Base-by-base conservation (phyloP, 2,888 invertebrate species). In the Coecobrya sp. region DNA sequence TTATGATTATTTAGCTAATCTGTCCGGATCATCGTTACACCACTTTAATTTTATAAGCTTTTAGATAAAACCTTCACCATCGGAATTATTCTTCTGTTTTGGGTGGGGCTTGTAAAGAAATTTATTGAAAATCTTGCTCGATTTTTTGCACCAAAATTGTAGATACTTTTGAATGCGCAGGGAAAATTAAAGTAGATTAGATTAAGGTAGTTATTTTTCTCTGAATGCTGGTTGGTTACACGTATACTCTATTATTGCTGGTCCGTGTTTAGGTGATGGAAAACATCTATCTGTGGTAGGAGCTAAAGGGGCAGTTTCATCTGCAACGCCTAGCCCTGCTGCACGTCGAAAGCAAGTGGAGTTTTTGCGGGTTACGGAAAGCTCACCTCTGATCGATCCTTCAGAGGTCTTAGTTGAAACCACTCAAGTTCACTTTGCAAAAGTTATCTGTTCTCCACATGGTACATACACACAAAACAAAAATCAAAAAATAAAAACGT, bases 371-470 rank as follows among this genome's bases (percentile, higher is more conserved):
- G 96, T 97, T 93, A 97, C 97, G 62, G 96, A 97, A 94, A 97
- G 96, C 95, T 96, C 96, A 95, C 96, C 97, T 82, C 96, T 97
- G 93, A 97, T 97, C 95, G 97, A 97, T 95, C 97, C 98, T 68
- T 97, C 97, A 92, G 97, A 98, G 96, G 97, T 98, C 95, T 97
- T 97, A 95, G 96, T 98, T 93, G 97, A 97, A 95, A 97, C 97
- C 95, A 97, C 97, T 95, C 97, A 97, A 88, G 97, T 98, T 85
- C 97, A 97, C 95, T 97, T 97, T 88, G 98, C 98, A 25, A 97
- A 98, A 95, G 97, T 97, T 93, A 97, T 97, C 95, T 96, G 98
- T 95, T 98, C 98, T 93, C 97, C 98, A 94, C 96, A 97, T 96
- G 97, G 97, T 97, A 96, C 95, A 95, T 94, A 84, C 84, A 30